Conservation (phyloP, 1,140 invertebrate genomes). For the Himalopsyche phryganea region DNA sequence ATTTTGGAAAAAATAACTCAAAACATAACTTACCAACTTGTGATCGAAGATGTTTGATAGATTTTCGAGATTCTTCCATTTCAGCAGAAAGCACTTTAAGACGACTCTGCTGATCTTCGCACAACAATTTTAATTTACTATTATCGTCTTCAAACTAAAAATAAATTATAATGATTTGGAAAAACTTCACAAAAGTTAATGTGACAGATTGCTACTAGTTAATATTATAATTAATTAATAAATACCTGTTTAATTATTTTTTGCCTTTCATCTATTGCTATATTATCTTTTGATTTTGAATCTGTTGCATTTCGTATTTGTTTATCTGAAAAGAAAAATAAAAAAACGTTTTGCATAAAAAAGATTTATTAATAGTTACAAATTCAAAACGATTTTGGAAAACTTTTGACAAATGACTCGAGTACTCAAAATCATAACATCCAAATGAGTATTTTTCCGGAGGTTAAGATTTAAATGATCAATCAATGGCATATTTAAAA, state of each 20-base stretch:
- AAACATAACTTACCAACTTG: conserved; percentile 25
- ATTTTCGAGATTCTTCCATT: conserved; percentile 22
- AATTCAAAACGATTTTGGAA: too few relatives aligned
- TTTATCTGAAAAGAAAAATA: conserved; percentile 8
- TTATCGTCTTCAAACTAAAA: conserved; percentile 28
- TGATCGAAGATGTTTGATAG: conserved; percentile 19
- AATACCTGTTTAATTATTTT: conserved; percentile 18
- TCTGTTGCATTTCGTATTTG: conserved; percentile 10
- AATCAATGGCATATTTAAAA: too few relatives aligned
- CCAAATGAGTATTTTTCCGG: too few relatives aligned
- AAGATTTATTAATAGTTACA: too few relatives aligned
- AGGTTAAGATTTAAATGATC: too few relatives aligned
- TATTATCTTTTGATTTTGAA: conserved; percentile 10
- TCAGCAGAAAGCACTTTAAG: conserved; percentile 12
- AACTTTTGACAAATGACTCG: too few relatives aligned
- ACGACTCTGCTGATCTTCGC: conserved; percentile 19
- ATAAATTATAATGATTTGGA: conserved; percentile 15
- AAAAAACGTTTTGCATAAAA: not conserved
- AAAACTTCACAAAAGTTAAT: too few relatives aligned
- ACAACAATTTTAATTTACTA: conserved; percentile 14
- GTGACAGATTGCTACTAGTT: too few relatives aligned
- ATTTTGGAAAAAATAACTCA: too few relatives aligned
- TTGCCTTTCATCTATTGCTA: not conserved
- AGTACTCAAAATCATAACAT: too few relatives aligned
- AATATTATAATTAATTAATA: too few relatives aligned